Evolutionary conservation across 92 coral and sea anemone genomes (phyloP), one percentile per base, ranked within the genome.

Genomic region (Zoanthus solanderi): DNA sequence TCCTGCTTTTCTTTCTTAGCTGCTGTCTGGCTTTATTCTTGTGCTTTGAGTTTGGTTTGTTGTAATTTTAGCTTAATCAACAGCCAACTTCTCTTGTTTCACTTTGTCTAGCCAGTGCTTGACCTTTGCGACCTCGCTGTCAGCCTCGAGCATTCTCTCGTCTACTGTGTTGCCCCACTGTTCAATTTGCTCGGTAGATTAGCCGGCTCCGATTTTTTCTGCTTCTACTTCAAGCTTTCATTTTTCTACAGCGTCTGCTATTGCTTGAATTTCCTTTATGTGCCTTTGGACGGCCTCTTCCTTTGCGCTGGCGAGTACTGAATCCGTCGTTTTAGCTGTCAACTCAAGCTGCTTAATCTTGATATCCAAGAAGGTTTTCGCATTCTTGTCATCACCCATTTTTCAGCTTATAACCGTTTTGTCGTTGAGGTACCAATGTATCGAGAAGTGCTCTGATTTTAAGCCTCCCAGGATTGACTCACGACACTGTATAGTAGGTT

Each of bases 371-470:
- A 50, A 14, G 32, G 83, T 50, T 78, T 57, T 9, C 15, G 71
- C 57, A 31, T 61, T 60, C 52, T 78, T 61, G 28, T 60, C 83
- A 78, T 78, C 18, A 50, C 16, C 67, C 57, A 15, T 78, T 34
- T 37, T 13, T 16, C 15, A 34, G 83, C 68, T 60, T 14, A 60
- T 13, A 13, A 60, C 18, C 14, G 72, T 31, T 78, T 77, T 83
- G 87, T 92, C 90, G 90, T 92, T 13, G 13, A 92, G 90, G 92
- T 92, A 90, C 94, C 94, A 89, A 80, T 88, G 12, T 87, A 65
- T 88, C 68, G 93, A 44, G 72, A 54, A 84, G 56, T 80, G 67
- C 28, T 50, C 87, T 83, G 28, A 71, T 60, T 67, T 67, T 28
- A 67, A 67, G 73, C 73, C 73, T 67, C 73, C 42, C 73, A 67